Percentiles rank a stretch among this genome's conserved stretches.
These are phyloP conservation scores for Perca schrenkii DNA, from an alignment of 2,113 vertebrate species.

Conservation along the genomic window DNA sequence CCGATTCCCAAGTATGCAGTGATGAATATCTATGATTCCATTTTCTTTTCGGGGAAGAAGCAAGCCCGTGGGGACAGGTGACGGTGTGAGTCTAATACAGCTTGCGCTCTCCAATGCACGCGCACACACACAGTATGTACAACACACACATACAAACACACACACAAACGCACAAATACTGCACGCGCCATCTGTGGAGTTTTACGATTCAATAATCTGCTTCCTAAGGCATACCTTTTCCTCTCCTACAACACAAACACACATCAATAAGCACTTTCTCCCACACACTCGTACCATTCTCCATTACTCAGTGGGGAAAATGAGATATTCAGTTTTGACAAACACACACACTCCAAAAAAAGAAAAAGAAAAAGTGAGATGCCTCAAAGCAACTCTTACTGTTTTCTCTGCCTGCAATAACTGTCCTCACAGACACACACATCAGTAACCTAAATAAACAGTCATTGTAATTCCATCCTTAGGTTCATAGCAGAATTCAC, in stretches of 20 bases:
- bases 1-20: conserved; percentile 68
- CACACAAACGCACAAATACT: neutral
- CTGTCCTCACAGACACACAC: conserved; percentile 15
- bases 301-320: conserved; percentile 46
- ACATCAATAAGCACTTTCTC: conserved; percentile 58
- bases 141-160: neutral
- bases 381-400: conserved; percentile 51
- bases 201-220: conserved; percentile 80
- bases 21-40: conserved; percentile 74
- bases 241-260: conserved; percentile 45
- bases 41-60: conserved; percentile 63
- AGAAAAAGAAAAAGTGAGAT: conserved; percentile 13
- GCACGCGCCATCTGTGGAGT: conserved; percentile 65
- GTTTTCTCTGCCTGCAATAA: conserved; percentile 39
- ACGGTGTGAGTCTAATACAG: conserved; percentile 49
- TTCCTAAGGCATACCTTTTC: conserved; percentile 70
- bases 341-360: conserved; percentile 33
- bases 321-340: conserved; percentile 64
- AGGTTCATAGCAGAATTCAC: conserved; percentile 11
- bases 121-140: conserved; percentile 11
- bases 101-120: conserved; percentile 49
- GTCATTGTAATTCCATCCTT: conserved; percentile 22
- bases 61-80: conserved; percentile 69
- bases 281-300: conserved; percentile 15
- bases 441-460: conserved; percentile 34